Evolutionary conservation across 1,140 invertebrate species (phyloP).

Genomic region (Spodoptera litura): DNA sequence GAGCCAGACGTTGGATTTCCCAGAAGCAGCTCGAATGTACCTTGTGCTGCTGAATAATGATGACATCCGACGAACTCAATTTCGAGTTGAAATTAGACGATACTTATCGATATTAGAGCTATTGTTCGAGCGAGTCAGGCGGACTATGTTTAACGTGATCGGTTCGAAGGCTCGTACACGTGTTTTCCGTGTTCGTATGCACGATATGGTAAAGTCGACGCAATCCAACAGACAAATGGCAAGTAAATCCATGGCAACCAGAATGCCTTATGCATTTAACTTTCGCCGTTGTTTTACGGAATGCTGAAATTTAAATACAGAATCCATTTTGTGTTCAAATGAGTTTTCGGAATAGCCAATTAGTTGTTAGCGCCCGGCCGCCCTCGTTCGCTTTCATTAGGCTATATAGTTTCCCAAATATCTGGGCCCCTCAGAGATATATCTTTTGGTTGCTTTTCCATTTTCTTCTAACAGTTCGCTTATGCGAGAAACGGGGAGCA

Average conservation of each 20-base stretch:
- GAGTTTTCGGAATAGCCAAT: conserved; percentile 86
- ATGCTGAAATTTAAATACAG: conserved; percentile 85
- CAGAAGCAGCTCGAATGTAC: conserved; percentile 72
- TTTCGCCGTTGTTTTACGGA: conserved; percentile 81
- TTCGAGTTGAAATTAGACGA: conserved; percentile 45
- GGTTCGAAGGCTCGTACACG: too few relatives aligned
- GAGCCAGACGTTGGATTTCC: conserved; percentile 79
- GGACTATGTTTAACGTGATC: too few relatives aligned
- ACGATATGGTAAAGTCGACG: conserved; percentile 16
- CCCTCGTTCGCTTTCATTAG: conserved; percentile 85
- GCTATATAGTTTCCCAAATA: conserved; percentile 85
- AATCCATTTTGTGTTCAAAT: conserved; percentile 86
- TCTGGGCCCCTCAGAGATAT: conserved; percentile 80
- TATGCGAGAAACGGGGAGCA: conserved; percentile 64
- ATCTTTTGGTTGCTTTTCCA: conserved; percentile 78
- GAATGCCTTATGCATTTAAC: conserved; percentile 79
- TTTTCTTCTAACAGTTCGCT: conserved; percentile 75
- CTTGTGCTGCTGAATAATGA: conserved; percentile 74
- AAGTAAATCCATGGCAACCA: conserved; percentile 69
- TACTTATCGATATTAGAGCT: conserved; percentile 34
- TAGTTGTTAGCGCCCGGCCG: conserved; percentile 85
- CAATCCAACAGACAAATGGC: conserved; percentile 47
- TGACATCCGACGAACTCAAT: conserved; percentile 64
- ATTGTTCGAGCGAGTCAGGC: conserved; percentile 15
- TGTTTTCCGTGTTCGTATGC: not conserved